Base-by-base conservation (phyloP, 2,888 invertebrate species). In the Azorinus chamasolen region DNA sequence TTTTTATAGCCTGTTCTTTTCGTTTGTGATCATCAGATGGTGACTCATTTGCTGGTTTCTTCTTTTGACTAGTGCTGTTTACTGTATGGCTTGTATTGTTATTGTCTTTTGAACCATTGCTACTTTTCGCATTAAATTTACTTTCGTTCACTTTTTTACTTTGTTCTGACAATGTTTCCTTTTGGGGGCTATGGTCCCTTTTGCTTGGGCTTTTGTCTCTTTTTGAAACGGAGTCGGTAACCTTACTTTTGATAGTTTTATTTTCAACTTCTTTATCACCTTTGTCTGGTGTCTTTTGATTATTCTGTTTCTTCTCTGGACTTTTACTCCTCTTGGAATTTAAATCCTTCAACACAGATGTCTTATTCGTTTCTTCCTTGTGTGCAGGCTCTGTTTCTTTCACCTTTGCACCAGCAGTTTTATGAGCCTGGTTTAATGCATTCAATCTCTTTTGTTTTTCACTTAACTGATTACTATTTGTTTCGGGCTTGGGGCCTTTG, bases 331-430 rank as follows among this genome's bases (percentile, higher is more conserved):
- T 5, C 50, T 62, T 62, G 3, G 32, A 3, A 32, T 72, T 77
- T 43, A 72, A 41, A 43, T 53, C 71, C 43, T 77, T 77, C 20
- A 72, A 37, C 14, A 71, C 77, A 5, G 71, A 48, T 3, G 64
- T 22, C 55, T 77, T 75, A 37, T 41, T 14, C 16, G 14, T 50
- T 18, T 50, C 24, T 50, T 50, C 50, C 3, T 50, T 20, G 20
- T n/a, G 2, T 45, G 3, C 14, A 4, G 22, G 12, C 12, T 50
- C 24, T 50, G 2, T 50, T 20, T 20, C 24, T 50, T 14, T 50
- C 3, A 24, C 24, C 14, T 14, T 22, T 12, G 50, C 14, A 50
- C 12, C 50, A 20, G 10, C 20, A 5, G 50, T 50, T 20, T 32
- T 32, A 10, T 32, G 32, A 32, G 4, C 10, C 10, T 32, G 4